Conservation (phyloP, 2,888 invertebrate species). For the Augochlorella aurata region DNA sequence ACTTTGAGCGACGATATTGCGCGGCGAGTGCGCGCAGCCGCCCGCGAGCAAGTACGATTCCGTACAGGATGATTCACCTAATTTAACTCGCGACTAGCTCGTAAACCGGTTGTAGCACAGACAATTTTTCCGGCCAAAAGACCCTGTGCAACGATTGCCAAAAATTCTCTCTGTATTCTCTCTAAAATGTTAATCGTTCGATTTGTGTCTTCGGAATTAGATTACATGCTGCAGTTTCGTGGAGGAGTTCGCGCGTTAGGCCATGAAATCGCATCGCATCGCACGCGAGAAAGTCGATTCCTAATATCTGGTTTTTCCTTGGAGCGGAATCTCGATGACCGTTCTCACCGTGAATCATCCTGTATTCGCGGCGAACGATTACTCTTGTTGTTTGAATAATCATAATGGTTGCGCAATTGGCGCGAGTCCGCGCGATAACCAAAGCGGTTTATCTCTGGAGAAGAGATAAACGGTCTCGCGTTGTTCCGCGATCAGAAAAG, state of each 20-base stretch:
- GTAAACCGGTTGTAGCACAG: neutral
- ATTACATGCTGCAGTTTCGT: too few relatives aligned
- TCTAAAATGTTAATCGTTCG: neutral
- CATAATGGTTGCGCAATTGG: conserved; percentile 55
- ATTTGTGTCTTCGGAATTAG: too few relatives aligned
- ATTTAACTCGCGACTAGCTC: neutral
- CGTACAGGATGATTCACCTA: conserved; percentile 17
- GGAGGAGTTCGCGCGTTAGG: too few relatives aligned
- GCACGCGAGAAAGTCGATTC: too few relatives aligned
- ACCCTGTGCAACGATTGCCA: neutral
- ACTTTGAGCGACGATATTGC: conserved; percentile 45
- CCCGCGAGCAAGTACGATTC: conserved; percentile 3
- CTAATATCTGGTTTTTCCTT: neutral
- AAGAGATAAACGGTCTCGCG: conserved; percentile 25
- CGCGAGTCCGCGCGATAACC: conserved; percentile 57
- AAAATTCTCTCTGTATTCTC: neutral
- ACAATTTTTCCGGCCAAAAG: neutral
- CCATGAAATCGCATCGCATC: too few relatives aligned
- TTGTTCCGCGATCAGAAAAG: neutral
- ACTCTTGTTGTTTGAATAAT: conserved; percentile 62
- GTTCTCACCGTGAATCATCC: conserved; percentile 2
- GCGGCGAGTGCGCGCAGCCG: neutral
- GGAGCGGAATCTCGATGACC: neutral
- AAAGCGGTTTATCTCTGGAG: conserved; percentile 51
- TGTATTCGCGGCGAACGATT: conserved; percentile 4